Evolutionary conservation across 2,888 invertebrate species (phyloP).

Genomic region (Axea sp.): DNA sequence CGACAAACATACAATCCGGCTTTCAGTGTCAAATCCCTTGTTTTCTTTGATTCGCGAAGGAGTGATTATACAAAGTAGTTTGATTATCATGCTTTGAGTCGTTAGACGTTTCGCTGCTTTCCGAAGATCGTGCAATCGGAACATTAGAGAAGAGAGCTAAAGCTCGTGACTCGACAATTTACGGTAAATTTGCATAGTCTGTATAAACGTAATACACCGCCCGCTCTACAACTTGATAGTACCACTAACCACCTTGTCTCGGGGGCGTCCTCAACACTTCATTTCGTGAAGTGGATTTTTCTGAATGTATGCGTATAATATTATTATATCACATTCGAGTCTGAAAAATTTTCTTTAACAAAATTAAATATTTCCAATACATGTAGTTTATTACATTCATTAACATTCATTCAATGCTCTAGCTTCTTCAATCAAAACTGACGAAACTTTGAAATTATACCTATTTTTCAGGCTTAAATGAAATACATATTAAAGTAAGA

Average conservation of each 20-base stretch:
- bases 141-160: slow-evolving; percentile 52
- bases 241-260: slow-evolving; percentile 66
- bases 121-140: slow-evolving; percentile 60
- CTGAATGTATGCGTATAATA: slow-evolving; percentile 25
- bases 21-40: slow-evolving; percentile 45
- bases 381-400: no score
- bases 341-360: neutral
- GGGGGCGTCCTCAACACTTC: slow-evolving; percentile 66
- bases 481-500: no score
- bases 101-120: slow-evolving; percentile 48
- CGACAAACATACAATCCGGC: slow-evolving; percentile 26
- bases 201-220: slow-evolving; percentile 66
- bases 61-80: slow-evolving; percentile 52
- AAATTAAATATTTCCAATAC: no score
- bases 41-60: slow-evolving; percentile 40
- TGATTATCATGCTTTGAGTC: slow-evolving; percentile 47
- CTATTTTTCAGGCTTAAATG: no score
- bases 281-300: slow-evolving; percentile 60
- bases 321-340: neutral
- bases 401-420: no score
- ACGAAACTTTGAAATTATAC: no score
- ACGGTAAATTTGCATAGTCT: slow-evolving; percentile 70
- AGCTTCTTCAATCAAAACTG: no score
- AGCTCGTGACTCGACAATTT: slow-evolving; percentile 68
- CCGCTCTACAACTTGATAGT: slow-evolving; percentile 48